A percentile compares a stretch with the other conserved stretches of the same genome.
These are phyloP conservation scores for Geotrupes spiniger DNA, from an alignment of 2,888 invertebrate species.

Conservation along the genomic window DNA sequence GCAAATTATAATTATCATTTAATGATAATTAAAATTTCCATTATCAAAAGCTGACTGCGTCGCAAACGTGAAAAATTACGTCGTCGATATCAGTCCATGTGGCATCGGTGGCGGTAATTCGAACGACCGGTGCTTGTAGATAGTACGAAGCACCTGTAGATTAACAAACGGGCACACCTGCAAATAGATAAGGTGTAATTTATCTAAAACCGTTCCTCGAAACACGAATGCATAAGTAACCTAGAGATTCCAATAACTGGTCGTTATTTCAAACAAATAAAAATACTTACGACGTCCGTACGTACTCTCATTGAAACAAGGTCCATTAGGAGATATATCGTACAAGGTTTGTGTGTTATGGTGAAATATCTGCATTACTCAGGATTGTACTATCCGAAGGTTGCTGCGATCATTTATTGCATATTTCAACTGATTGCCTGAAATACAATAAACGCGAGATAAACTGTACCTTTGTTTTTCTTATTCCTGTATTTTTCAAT, in stretches of 20 bases:
- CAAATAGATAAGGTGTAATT: constrained; percentile 13
- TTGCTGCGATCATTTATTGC: constrained; percentile 8
- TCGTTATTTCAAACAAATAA: constrained; percentile 10
- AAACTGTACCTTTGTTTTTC: too few species aligned
- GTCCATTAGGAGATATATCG: background rate
- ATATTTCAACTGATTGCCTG: too few species aligned
- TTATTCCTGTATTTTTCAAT: too few species aligned
- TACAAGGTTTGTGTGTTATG: constrained; percentile 12
- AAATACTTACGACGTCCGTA: constrained; percentile 3
- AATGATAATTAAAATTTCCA: too few species aligned
- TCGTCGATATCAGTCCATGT: too few species aligned
- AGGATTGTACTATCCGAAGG: constrained; percentile 11
- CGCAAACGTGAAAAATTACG: too few species aligned
- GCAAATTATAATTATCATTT: too few species aligned
- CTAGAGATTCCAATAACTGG: constrained; percentile 3
- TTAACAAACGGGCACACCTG: constrained; percentile 13
- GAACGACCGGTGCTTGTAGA: background rate
- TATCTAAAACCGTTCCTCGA: constrained; percentile 8
- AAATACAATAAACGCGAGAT: too few species aligned
- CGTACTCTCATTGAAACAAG: background rate
- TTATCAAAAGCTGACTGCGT: too few species aligned
- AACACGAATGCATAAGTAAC: constrained; percentile 4
- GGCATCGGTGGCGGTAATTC: too few species aligned
- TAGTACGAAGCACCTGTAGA: constrained; percentile 15
- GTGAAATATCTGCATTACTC: constrained; percentile 9